Percentiles rank a stretch among this genome's conserved stretches.
Evolutionary conservation across 2,888 invertebrate species (phyloP).

Genomic region (Amphimallon solstitiale): DNA sequence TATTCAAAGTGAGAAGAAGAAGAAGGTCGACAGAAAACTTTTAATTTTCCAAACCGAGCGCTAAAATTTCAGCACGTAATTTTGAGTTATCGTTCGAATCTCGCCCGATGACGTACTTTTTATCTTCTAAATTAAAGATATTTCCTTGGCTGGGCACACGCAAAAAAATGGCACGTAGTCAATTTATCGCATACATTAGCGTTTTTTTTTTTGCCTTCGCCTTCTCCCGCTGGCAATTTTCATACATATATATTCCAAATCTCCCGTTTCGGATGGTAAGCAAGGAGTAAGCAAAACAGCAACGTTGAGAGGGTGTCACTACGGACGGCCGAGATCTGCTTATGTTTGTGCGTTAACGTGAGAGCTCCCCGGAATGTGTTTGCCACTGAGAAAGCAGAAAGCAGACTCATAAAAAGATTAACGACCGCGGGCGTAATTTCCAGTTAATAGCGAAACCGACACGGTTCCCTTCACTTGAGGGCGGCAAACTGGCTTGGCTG

Average conservation of each 20-base stretch:
- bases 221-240: constrained; percentile 1
- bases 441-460: constrained; percentile 12
- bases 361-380: neutral
- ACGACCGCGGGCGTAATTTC: constrained; percentile 10
- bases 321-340: too few relatives aligned
- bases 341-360: neutral
- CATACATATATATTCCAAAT: constrained; percentile 20
- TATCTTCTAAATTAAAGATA: constrained; percentile 10
- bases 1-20: too few relatives aligned
- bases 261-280: constrained; percentile 5
- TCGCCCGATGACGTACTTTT: neutral
- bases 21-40: neutral
- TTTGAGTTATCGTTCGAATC: constrained; percentile 1
- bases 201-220: constrained; percentile 5
- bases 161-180: constrained; percentile 1
- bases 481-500: neutral
- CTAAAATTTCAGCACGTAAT: constrained; percentile 5
- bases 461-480: constrained; percentile 21
- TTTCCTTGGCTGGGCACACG: neutral
- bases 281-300: neutral
- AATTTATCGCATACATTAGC: constrained; percentile 20
- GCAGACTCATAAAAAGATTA: constrained; percentile 23
- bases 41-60: too few relatives aligned
- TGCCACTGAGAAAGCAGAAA: constrained; percentile 2
- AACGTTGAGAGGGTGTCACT: neutral